phyloP scores from a whole-genome alignment of 1,140 invertebrate species.

The Drosophila pruinosa region DNA sequence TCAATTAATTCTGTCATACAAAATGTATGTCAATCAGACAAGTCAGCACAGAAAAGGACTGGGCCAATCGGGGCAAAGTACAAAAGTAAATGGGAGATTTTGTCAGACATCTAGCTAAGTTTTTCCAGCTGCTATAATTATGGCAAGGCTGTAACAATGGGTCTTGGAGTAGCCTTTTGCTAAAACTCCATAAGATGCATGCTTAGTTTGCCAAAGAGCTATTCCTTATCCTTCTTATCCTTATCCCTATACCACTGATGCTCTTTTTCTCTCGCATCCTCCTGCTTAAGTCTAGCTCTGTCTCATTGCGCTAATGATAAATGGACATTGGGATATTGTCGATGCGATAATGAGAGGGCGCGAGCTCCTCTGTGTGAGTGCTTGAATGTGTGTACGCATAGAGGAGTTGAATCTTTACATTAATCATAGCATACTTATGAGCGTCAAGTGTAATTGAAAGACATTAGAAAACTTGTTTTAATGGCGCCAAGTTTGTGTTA shows the following conservation, averaged over 20 bases:
- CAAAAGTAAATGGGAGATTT: conserved; percentile 55
- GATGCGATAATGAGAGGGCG: conserved; percentile 62
- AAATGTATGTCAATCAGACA: conserved; percentile 62
- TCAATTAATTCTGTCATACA: conserved; percentile 61
- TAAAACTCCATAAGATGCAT: conserved; percentile 5
- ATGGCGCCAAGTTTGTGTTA: conserved; percentile 68
- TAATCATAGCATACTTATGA: conserved; percentile 80
- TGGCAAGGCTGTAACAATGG: conserved; percentile 41
- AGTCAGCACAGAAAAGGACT: conserved; percentile 26
- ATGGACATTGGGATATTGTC: conserved; percentile 57
- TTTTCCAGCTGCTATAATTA: conserved; percentile 58
- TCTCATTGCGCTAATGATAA: conserved; percentile 66
- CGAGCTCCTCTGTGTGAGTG: conserved; percentile 5
- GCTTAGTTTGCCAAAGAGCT: conserved; percentile 57
- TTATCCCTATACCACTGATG: not conserved
- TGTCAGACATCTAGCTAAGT: conserved; percentile 41
- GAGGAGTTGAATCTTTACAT: conserved; percentile 65
- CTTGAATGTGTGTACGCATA: conserved; percentile 2
- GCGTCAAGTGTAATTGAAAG: conserved; percentile 78
- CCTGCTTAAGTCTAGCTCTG: not conserved
- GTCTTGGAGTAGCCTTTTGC: not conserved
- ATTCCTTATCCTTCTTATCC: conserved; percentile 3
- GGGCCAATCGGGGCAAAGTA: conserved; percentile 44
- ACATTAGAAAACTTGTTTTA: conserved; percentile 78
- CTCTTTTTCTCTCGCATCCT: not conserved